Percentiles rank a stretch among this genome's conserved stretches.
phyloP scores from a whole-genome alignment of 2,888 invertebrate genomes.

The Philhelius pedissequus region DNA sequence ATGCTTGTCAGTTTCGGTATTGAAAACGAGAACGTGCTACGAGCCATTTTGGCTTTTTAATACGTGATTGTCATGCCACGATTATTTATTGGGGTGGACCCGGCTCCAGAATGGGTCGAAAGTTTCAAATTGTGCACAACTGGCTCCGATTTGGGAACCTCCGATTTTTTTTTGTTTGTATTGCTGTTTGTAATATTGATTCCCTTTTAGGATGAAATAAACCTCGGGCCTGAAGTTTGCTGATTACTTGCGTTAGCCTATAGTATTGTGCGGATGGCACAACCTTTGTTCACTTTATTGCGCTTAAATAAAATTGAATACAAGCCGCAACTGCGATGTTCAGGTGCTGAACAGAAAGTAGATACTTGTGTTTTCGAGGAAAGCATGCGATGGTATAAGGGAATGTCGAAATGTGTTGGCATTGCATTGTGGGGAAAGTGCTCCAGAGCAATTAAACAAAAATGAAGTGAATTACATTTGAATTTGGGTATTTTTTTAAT shows the following conservation, averaged over 20 bases:
- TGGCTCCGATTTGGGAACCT: slow-evolving; percentile 27
- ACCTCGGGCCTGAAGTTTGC: slow-evolving; percentile 30
- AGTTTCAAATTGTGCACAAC: slow-evolving; percentile 30
- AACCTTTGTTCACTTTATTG: slow-evolving; percentile 29
- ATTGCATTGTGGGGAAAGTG: not conserved
- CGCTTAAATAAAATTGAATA: slow-evolving; percentile 58
- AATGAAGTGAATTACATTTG: slow-evolving; percentile 12
- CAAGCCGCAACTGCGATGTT: slow-evolving; percentile 37
- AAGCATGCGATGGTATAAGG: slow-evolving; percentile 34
- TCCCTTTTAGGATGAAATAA: slow-evolving; percentile 38
- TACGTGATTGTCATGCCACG: slow-evolving; percentile 68
- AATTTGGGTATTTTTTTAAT: too few species aligned
- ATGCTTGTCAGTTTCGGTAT: slow-evolving; percentile 51
- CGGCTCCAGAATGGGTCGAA: slow-evolving; percentile 27
- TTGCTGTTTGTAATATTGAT: not conserved
- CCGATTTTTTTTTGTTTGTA: not conserved
- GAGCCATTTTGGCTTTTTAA: slow-evolving; percentile 66
- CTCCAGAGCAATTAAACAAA: too few species aligned
- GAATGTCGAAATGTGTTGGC: not conserved
- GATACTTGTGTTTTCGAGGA: slow-evolving; percentile 37
- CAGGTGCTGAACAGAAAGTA: not conserved
- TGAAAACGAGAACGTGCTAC: slow-evolving; percentile 62
- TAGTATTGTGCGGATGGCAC: not conserved
- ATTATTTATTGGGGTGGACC: slow-evolving; percentile 59
- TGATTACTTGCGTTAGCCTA: slow-evolving; percentile 53